Percentiles rank a stretch among this genome's conserved stretches.
phyloP scores from a whole-genome alignment of 2,888 invertebrate genomes.

The Lucinisca nassula region DNA sequence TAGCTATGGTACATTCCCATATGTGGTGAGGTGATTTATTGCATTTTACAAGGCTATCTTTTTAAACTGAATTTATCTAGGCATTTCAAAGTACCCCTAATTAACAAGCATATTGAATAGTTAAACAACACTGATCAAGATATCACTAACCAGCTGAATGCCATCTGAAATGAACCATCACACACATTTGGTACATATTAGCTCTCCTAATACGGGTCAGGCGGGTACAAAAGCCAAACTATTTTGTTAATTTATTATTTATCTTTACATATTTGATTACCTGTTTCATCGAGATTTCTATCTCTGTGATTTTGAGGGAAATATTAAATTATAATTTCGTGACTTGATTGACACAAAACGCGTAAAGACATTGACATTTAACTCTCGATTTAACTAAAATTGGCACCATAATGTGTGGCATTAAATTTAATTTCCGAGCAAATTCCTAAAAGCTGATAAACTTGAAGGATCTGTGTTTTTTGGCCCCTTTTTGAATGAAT shows the following conservation, averaged over 20 bases:
- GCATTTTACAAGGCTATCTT: neutral
- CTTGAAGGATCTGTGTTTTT: neutral
- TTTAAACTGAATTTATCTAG: neutral
- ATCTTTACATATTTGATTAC: neutral
- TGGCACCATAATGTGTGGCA: neutral
- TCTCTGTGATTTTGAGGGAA: neutral
- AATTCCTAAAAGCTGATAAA: neutral
- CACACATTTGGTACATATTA: neutral
- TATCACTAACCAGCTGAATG: neutral
- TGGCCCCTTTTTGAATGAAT: neutral
- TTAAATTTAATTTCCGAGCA: neutral
- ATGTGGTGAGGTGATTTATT: neutral
- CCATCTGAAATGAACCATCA: neutral
- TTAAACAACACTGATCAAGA: conserved; percentile 1
- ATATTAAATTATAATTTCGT: conserved; percentile 14
- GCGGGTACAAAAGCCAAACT: neutral
- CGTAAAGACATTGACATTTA: neutral
- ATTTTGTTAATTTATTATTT: neutral
- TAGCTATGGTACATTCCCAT: neutral
- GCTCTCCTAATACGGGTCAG: neutral
- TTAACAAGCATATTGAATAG: conserved; percentile 20
- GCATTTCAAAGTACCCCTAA: conserved; percentile 27
- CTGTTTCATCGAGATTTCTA: neutral
- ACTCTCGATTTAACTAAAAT: neutral
- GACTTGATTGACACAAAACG: neutral